Conservation (phyloP, 2,113 vertebrate genomes). For the Campylorhamphus procurvoides region DNA sequence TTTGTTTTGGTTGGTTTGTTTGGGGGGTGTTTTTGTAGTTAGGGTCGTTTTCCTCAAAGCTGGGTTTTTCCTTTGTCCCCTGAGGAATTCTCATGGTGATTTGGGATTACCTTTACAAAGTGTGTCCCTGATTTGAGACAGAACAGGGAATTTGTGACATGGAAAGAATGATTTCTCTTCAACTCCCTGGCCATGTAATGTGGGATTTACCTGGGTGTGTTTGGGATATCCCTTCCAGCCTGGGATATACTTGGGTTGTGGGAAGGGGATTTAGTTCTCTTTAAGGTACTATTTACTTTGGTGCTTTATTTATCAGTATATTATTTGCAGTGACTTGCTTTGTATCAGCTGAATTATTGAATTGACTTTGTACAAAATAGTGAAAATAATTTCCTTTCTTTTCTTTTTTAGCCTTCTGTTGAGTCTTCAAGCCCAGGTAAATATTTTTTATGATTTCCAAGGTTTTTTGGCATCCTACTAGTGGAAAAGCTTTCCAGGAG, state of each 20-base stretch:
- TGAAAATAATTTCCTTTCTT: slow-evolving; percentile 58
- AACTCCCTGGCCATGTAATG: accelerated
- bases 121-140: neutral
- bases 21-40: neutral
- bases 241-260: neutral
- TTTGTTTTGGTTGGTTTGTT: neutral
- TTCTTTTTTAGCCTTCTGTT: slow-evolving; percentile 85
- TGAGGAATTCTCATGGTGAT: neutral
- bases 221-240: neutral
- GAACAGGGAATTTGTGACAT: neutral
- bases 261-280: neutral
- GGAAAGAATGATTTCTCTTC: neutral
- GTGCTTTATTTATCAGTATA: neutral
- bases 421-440: slow-evolving; percentile 95
- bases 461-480: neutral
- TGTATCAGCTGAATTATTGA: neutral
- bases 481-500: neutral
- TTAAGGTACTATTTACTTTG: neutral
- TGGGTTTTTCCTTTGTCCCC: neutral
- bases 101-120: neutral
- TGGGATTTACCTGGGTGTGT: neutral
- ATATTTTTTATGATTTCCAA: slow-evolving; percentile 29
- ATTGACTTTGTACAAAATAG: neutral
- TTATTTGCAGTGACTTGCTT: neutral
- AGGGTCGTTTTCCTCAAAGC: accelerated